Conservation (phyloP, 1,140 invertebrate species). For the Coenobita brevimanus region DNA sequence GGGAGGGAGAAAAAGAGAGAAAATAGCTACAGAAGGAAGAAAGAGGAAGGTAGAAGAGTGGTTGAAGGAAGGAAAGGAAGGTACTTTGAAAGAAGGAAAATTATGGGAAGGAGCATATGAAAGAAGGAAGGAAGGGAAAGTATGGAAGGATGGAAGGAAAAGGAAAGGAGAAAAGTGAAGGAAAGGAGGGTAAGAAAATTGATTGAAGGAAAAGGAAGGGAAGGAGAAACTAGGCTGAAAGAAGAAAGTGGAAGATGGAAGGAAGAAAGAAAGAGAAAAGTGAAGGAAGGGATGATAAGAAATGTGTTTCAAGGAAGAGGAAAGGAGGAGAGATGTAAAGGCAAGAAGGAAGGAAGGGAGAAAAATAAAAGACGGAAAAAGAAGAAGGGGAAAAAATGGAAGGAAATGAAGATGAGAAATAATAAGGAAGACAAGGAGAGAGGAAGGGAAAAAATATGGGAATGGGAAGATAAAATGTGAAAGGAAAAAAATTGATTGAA, state of each 20-base stretch:
- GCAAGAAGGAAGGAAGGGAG: conserved; percentile 16
- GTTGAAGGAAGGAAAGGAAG: neutral
- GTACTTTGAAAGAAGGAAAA: too few relatives aligned
- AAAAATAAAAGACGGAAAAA: neutral
- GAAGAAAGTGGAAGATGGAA: conserved; percentile 21
- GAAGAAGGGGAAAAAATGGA: conserved; percentile 2
- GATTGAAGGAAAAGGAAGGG: neutral
- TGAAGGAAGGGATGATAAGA: too few relatives aligned
- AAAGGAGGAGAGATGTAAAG: conserved; percentile 32
- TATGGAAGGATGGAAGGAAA: conserved; percentile 25
- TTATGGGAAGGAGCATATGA: too few relatives aligned
- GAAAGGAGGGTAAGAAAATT: neutral
- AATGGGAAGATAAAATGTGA: neutral
- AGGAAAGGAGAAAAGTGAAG: conserved; percentile 8
- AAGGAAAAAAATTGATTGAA: too few relatives aligned
- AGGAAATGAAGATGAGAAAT: conserved; percentile 23
- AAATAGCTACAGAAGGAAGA: conserved; percentile 4
- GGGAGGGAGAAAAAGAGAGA: conserved; percentile 37
- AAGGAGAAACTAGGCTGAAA: neutral
- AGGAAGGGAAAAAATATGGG: neutral
- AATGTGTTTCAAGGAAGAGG: too few relatives aligned
- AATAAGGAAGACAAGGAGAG: conserved; percentile 12
- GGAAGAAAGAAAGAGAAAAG: neutral
- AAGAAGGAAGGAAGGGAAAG: too few relatives aligned
- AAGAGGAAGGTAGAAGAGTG: neutral